These are phyloP conservation scores for Eremobia ochroleuca DNA, from an alignment of 2,888 invertebrate species.

Conservation along the genomic window DNA sequence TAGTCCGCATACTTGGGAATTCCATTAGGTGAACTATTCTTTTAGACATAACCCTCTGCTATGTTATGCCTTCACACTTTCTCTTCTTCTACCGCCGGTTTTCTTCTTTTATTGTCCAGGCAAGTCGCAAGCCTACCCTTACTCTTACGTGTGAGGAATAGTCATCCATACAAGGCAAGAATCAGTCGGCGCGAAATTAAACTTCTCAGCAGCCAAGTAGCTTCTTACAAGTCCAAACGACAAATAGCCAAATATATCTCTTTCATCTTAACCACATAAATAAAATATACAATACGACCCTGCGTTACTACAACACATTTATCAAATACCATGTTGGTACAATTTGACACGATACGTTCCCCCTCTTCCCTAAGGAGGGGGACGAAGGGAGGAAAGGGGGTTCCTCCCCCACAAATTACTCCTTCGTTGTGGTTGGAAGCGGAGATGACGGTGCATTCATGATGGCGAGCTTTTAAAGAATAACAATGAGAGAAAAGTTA, in stretches of 20 bases:
- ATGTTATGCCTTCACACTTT: neutral
- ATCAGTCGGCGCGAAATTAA: neutral
- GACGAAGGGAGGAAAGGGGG: neutral
- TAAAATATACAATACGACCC: neutral
- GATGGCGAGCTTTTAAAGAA: conserved; percentile 51
- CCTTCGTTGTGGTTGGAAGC: conserved; percentile 42
- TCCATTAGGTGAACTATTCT: neutral
- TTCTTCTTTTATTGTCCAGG: neutral
- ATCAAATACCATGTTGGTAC: conserved; percentile 57
- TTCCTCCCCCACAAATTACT: conserved; percentile 40
- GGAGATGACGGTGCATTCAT: conserved; percentile 65
- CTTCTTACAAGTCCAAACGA: neutral
- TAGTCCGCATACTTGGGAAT: neutral
- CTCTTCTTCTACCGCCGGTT: too few relatives aligned
- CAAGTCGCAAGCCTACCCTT: neutral
- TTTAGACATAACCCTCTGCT: neutral
- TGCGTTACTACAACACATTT: conserved; percentile 39
- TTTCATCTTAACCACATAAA: conserved; percentile 8
- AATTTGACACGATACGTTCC: conserved; percentile 55
- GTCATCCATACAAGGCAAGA: neutral
- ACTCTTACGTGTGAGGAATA: neutral
- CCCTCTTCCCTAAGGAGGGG: conserved; percentile 26
- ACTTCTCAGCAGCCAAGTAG: neutral
- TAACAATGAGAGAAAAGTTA: conserved; percentile 55
- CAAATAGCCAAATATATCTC: conserved; percentile 21